Evolutionary conservation across 2,113 vertebrate genomes (phyloP), one percentile per base, ranked within the genome.

Genomic region (Clarias magur): DNA sequence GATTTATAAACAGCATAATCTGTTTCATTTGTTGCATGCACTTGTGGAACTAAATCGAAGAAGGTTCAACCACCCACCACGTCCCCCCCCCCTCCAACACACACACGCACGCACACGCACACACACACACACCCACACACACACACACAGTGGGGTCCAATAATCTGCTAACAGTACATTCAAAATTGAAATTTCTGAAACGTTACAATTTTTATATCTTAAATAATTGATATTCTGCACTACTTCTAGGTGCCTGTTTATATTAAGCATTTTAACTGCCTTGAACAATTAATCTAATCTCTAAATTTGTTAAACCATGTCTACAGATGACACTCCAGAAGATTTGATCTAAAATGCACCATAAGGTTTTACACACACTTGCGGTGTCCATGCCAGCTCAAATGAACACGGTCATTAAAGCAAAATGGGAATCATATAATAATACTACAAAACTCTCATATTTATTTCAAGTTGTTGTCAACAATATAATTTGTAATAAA

Each of bases 81-180:
- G 42, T 42, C 48, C 0, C 7, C 7, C 48, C 48, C 48, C 6
- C 6, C 48, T 7, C 48, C 48, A n/a, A 80, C 3, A 79, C 25
- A 93, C 92, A 92, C 88, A 92, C 90, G 82, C 92, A 88, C 86
- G 89, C 83, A 80, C 34, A 48, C 5, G 7, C 42, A 48, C 42
- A 48, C 42, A 7, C 42, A 48, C 42, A 48, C 42, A 42, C 42
- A 42, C 42, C 3, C 42, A 42, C 5, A 42, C 42, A 7, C 21
- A 63, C 60, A 63, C 5, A 23, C 60, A 42, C 5, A 48, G 0
- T n/a, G n/a, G n/a, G n/a, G n/a, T n/a, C n/a, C n/a, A n/a, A n/a
- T n/a, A n/a, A n/a, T n/a, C n/a, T n/a, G n/a, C n/a, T n/a, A n/a
- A n/a, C n/a, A 42, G 42, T 42, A 19, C 30, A 34, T 11, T 67